Percentiles rank a stretch among this genome's conserved stretches.
phyloP scores from a whole-genome alignment of 2,113 vertebrate species.

The Clarias gariepinus region DNA sequence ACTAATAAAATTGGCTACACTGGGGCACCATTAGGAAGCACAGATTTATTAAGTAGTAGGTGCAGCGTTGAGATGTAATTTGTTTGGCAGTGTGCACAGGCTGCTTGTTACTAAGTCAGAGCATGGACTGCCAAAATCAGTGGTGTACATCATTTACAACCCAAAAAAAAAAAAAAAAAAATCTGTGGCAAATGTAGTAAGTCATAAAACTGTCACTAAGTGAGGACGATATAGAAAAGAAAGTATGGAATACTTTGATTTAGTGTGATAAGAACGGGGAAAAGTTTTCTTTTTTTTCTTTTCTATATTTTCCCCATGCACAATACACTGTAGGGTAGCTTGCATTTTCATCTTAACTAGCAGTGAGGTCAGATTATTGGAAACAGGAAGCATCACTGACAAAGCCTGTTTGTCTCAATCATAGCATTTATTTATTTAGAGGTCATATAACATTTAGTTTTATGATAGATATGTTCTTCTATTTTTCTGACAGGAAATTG shows the following conservation, averaged over 20 bases:
- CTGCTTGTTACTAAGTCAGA: conserved; percentile 6
- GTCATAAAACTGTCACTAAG: background rate
- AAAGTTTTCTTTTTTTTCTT: too few species aligned
- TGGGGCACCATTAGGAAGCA: conserved; percentile 24
- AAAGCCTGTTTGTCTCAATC: background rate
- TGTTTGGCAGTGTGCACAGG: conserved; percentile 15
- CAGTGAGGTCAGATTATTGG: background rate
- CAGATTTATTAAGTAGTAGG: conserved; percentile 5
- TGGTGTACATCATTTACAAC: conserved; percentile 13
- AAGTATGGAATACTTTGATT: background rate
- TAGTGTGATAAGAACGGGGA: background rate
- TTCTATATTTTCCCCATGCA: too few species aligned
- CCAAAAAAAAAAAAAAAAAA: background rate
- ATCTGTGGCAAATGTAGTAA: background rate
- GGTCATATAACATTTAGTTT: background rate
- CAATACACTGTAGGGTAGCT: background rate
- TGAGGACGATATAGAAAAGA: background rate
- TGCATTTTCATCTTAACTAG: background rate
- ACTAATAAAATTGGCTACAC: conserved; percentile 6
- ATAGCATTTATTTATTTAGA: background rate
- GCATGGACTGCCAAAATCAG: background rate
- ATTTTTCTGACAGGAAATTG: background rate
- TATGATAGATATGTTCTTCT: background rate
- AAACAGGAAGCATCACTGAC: background rate
- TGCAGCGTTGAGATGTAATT: conserved; percentile 13